phyloP scores from a whole-genome alignment of 2,888 invertebrate genomes.

The Nemotelus pantherinus region DNA sequence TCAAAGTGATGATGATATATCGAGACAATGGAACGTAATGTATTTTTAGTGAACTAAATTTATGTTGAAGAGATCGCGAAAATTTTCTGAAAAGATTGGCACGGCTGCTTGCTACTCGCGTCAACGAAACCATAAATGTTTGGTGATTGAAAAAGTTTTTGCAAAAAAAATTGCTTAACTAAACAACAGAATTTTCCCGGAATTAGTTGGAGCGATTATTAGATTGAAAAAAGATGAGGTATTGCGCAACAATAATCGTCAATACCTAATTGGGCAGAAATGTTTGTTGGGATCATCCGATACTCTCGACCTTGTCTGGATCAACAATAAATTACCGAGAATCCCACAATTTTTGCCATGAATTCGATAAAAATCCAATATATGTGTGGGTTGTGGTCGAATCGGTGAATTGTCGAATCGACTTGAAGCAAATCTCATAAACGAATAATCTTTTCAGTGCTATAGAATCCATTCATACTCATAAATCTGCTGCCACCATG shows the following conservation, averaged over 20 bases:
- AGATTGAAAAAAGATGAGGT: too few relatives aligned
- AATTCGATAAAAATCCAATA: conserved; percentile 10
- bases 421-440: neutral
- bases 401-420: neutral
- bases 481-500: conserved; percentile 5
- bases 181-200: too few relatives aligned
- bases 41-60: neutral
- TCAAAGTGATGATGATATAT: conserved; percentile 38
- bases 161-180: too few relatives aligned
- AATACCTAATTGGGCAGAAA: too few relatives aligned
- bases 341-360: neutral
- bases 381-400: conserved; percentile 14
- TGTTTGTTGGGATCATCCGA: too few relatives aligned
- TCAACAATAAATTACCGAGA: neutral
- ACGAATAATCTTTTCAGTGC: conserved; percentile 19
- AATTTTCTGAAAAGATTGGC: neutral
- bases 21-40: neutral
- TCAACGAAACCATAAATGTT: neutral
- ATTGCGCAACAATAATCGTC: too few relatives aligned
- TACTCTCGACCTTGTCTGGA: too few relatives aligned
- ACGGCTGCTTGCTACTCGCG: neutral
- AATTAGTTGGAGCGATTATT: too few relatives aligned
- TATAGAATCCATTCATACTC: conserved; percentile 3
- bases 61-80: neutral
- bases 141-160: too few relatives aligned